These are phyloP conservation scores for Picus viridis DNA, from an alignment of 2,797 vertebrate species.

Conservation along the genomic window DNA sequence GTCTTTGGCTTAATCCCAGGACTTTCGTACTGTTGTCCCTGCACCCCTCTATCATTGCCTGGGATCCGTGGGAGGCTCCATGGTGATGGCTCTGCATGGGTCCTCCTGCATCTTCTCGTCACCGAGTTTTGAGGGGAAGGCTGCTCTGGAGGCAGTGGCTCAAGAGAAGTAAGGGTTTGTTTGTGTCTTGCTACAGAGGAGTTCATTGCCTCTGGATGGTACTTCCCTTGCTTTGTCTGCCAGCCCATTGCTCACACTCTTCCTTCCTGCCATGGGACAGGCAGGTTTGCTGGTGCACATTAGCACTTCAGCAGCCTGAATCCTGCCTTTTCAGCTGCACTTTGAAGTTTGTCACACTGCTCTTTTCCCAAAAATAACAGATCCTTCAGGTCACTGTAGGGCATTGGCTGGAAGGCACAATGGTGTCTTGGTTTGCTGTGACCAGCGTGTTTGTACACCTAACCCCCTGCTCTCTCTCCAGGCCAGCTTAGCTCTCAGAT, in stretches of 20 bases:
- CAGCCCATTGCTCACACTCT: rapidly evolving
- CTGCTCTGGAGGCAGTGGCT: slow-evolving; percentile 83
- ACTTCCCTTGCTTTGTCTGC: background rate
- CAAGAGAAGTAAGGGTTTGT: slow-evolving; percentile 83
- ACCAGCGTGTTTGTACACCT: background rate
- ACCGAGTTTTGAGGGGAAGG: slow-evolving; percentile 77
- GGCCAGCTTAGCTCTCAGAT: background rate
- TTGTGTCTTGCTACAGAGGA: background rate
- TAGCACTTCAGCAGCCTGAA: background rate
- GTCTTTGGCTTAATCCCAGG: slow-evolving; percentile 63
- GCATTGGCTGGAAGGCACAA: background rate
- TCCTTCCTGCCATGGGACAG: rapidly evolving
- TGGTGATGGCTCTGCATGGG: slow-evolving; percentile 83
- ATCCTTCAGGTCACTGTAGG: background rate
- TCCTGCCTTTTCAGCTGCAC: background rate
- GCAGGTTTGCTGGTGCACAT: background rate
- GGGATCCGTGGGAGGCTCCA: slow-evolving; percentile 83
- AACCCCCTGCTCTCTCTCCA: background rate
- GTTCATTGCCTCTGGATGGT: rapidly evolving
- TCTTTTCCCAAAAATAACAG: background rate
- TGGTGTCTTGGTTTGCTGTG: background rate
- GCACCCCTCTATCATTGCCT: slow-evolving; percentile 90
- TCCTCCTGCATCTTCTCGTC: slow-evolving; percentile 83
- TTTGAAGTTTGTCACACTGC: background rate
- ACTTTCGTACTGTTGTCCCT: slow-evolving; percentile 73